Evolutionary conservation across 2,797 vertebrate species (phyloP).

Genomic region (Poeciliopsis turneri): DNA sequence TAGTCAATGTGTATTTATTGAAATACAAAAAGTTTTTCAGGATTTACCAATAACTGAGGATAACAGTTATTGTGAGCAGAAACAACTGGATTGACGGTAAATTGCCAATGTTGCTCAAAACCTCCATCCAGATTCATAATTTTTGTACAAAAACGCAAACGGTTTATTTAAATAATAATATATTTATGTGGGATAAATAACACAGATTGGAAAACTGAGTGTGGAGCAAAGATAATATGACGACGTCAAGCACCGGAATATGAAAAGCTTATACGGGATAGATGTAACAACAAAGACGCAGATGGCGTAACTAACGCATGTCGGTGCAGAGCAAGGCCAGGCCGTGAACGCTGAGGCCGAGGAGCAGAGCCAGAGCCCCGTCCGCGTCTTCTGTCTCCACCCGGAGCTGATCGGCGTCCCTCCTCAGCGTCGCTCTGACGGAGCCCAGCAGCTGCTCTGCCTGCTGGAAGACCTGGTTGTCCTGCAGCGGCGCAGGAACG

Average conservation of each 20-base stretch:
- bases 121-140: neutral
- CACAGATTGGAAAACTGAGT: neutral
- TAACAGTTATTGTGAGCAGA: neutral
- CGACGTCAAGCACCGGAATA: neutral
- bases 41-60: neutral
- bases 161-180: conserved; percentile 5
- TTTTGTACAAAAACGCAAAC: neutral
- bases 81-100: neutral
- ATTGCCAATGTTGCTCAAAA: neutral
- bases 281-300: conserved; percentile 8
- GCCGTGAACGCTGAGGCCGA: conserved; percentile 82
- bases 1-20: neutral
- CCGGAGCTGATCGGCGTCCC: conserved; percentile 67
- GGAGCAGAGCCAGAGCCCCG: conserved; percentile 69
- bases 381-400: conserved; percentile 56
- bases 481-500: conserved; percentile 70
- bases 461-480: conserved; percentile 72
- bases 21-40: neutral
- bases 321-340: conserved; percentile 62
- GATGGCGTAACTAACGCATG: neutral
- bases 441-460: conserved; percentile 81
- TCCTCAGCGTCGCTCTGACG: conserved; percentile 75
- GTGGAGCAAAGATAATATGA: neutral
- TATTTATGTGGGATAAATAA: conserved; percentile 2
- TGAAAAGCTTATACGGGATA: neutral